Evolutionary conservation across 2,888 invertebrate species (phyloP), one percentile per base, ranked within the genome.

Genomic region (Penaeus monodon): DNA sequence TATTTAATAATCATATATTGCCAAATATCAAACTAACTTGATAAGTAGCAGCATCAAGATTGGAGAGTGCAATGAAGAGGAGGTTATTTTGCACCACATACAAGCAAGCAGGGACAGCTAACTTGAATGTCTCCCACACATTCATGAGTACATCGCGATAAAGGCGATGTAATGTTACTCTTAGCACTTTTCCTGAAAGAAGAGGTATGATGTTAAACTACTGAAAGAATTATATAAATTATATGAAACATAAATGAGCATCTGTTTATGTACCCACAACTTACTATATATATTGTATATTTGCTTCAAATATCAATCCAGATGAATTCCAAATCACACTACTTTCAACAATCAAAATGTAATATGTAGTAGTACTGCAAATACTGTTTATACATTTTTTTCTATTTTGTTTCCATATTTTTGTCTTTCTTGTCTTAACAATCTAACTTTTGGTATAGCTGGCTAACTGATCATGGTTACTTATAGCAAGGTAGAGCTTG

Each of bases 81-180:
- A 90, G 78, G 86, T 90, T 90, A 88, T 90, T 90, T 78, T 90
- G 90, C 22, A 90, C 84, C 20, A 88, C 85, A 85, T 90, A 90
- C 14, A 90, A 86, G 64, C 76, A 85, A 64, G 88, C 89, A 27
- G 89, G 89, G 24, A 89, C 65, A 70, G 86, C 81, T 70, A 89
- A 65, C 74, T 88, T 89, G 29, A 77, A 57, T 14, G 89, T 89
- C 66, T 89, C 89, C 80, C 80, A 83, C 10, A 76, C 29, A 78
- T 88, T 84, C 38, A 81, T 24, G 8, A 88, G 10, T 27, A 89
- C 86, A 22, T 89, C 89, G 74, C 78, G 66, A 65, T 85, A 85
- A 29, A 89, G 66, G 12, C 81, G 85, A 63, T 44, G 73, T 29
- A 78, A 14, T n/a, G 83, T 88, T 57, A 74, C 74, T 57, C 81